Conservation (phyloP, 2,888 invertebrate genomes). For the Aphrophora alni region DNA sequence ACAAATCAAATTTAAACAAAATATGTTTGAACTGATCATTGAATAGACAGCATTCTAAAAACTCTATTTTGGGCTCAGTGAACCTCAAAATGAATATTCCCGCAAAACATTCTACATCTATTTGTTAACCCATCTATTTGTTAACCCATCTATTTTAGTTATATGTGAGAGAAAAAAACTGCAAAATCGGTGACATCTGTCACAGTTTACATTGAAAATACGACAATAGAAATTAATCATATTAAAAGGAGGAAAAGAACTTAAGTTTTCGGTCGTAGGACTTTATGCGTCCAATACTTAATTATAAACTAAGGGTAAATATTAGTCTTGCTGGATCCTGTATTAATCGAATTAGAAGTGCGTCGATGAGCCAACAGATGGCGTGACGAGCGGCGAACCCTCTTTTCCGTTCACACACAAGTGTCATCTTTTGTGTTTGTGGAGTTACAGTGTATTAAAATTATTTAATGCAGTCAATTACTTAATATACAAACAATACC, state of each 20-base stretch:
- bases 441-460: neutral
- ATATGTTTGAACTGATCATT: too few species aligned
- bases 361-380: neutral
- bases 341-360: slow-evolving; percentile 2
- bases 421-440: neutral
- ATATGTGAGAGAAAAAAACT: too few species aligned
- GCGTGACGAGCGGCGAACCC: neutral
- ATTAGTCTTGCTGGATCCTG: neutral
- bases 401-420: neutral
- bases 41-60: too few species aligned
- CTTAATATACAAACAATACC: too few species aligned
- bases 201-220: neutral
- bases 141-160: too few species aligned
- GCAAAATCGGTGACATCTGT: neutral
- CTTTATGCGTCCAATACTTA: neutral
- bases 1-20: too few species aligned
- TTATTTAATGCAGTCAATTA: too few species aligned
- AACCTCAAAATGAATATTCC: too few species aligned
- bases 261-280: neutral
- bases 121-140: too few species aligned
- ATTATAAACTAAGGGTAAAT: slow-evolving; percentile 2
- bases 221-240: neutral
- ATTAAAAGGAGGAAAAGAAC: neutral
- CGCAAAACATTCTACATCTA: too few species aligned
- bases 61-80: too few species aligned